These are phyloP conservation scores for Nanorana parkeri DNA, from an alignment of 2,113 vertebrate genomes.

Conservation along the genomic window DNA sequence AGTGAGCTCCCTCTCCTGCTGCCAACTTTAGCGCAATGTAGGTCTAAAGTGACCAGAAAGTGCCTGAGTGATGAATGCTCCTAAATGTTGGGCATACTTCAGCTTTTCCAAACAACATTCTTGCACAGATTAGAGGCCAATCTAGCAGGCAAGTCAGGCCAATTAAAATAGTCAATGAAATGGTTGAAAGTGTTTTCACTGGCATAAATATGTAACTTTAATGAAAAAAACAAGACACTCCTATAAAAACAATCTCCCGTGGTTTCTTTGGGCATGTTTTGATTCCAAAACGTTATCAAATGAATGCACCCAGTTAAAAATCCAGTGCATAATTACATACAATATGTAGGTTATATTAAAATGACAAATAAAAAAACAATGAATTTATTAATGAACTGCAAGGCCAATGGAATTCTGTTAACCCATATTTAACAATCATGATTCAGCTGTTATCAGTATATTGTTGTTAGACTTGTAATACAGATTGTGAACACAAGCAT, in stretches of 20 bases:
- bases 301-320: not conserved
- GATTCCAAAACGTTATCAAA: constrained; percentile 27
- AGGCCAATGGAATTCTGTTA: no score
- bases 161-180: constrained; percentile 81
- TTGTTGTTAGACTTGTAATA: no score
- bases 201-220: constrained; percentile 69
- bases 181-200: constrained; percentile 73
- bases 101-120: constrained; percentile 78
- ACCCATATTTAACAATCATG: no score
- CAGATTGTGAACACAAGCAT: no score
- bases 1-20: constrained; percentile 57
- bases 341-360: not conserved
- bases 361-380: not conserved
- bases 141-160: constrained; percentile 68
- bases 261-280: constrained; percentile 63
- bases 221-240: constrained; percentile 59
- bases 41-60: constrained; percentile 59
- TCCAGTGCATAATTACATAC: not conserved
- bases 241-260: constrained; percentile 4
- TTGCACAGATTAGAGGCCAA: constrained; percentile 79
- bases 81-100: constrained; percentile 69
- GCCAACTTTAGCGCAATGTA: constrained; percentile 54
- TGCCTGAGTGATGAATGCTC: constrained; percentile 61
- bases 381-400: no score
- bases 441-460: no score